These are phyloP conservation scores for Antennarius striatus DNA, from an alignment of 2,113 vertebrate genomes.

Conservation along the genomic window DNA sequence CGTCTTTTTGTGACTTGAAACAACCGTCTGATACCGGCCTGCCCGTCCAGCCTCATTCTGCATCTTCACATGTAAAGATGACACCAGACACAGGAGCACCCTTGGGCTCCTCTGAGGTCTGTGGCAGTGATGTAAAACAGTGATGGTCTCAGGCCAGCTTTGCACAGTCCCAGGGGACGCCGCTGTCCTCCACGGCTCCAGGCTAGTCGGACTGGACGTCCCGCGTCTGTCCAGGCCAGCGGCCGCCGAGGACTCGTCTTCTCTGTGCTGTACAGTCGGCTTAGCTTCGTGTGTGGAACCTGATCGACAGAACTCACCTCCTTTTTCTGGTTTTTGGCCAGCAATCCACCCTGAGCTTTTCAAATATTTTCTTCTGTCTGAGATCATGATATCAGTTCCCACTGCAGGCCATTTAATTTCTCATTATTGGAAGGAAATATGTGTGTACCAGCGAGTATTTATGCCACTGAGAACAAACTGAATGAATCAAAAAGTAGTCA, in stretches of 20 bases:
- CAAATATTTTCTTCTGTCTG: constrained; percentile 19
- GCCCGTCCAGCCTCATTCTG: constrained; percentile 28
- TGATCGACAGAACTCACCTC: constrained; percentile 40
- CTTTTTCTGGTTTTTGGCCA: constrained; percentile 19
- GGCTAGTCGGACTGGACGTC: constrained; percentile 16
- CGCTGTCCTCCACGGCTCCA: constrained; percentile 10
- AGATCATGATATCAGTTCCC: not conserved
- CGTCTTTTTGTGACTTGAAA: constrained; percentile 44
- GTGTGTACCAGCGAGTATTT: constrained; percentile 4
- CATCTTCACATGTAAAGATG: constrained; percentile 32
- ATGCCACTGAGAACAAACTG: constrained; percentile 1
- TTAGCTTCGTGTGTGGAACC: constrained; percentile 56
- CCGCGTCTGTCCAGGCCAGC: constrained; percentile 24
- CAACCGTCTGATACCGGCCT: constrained; percentile 9
- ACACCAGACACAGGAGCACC: constrained; percentile 23
- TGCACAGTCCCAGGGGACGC: constrained; percentile 49
- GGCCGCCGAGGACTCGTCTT: constrained; percentile 19
- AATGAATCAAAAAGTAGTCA: constrained; percentile 8
- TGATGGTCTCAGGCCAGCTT: constrained; percentile 37
- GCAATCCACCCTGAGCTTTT: constrained; percentile 1
- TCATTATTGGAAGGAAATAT: constrained; percentile 6
- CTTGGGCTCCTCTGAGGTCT: constrained; percentile 34
- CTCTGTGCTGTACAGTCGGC: constrained; percentile 53
- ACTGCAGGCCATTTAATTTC: constrained; percentile 7
- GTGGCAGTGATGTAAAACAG: constrained; percentile 16